Evolutionary conservation across 1,140 invertebrate species (phyloP), one percentile per base, ranked within the genome.

Genomic region (Lepidurus apus): DNA sequence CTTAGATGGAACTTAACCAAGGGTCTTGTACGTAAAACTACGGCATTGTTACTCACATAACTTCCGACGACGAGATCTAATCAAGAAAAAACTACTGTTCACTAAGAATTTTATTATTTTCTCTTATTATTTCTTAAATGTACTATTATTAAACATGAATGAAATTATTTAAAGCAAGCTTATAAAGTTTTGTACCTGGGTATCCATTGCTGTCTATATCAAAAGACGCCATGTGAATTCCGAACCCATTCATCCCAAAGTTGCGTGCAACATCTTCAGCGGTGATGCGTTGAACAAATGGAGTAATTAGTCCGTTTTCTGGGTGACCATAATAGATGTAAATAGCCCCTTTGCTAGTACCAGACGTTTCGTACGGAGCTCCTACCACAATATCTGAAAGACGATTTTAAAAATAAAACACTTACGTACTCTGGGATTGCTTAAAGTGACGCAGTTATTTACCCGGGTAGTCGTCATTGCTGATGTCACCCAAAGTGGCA

Each of bases 271-370:
- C 80, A 43, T 77, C 77, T 11, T 17, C 10, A 5, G 80, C 80
- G 17, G 53, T 13, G 45, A 80, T 81, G 47, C 77, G 77, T 80
- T 81, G 78, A 45, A 74, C 74, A 75, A 75, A 82, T 24, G 42
- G 80, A 74, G 77, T 74, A 0, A 21, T 65, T n/a, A 65, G 53
- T 13, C 53, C 53, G 43, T 53, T 26, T 9, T 65, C 53, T 65
- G 17, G 80, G 21, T 84, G 84, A 8, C 88, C 88, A 81, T 85
- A 85, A 82, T 87, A 89, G 75, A 89, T 87, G 81, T 89, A 89
- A 0, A 90, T 85, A 10, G 86, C 84, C n/a, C 87, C 87, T 13
- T 77, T 79, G 9, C 80, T 84, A 17, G 0, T 34, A 4, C 34
- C 34, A 34, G 34, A 34, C 43, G 85, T 85, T 78, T 88, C 88